Percentiles rank a stretch among this genome's conserved stretches.
Conservation (phyloP, 2,113 vertebrate species). For the Suricata suricatta region DNA sequence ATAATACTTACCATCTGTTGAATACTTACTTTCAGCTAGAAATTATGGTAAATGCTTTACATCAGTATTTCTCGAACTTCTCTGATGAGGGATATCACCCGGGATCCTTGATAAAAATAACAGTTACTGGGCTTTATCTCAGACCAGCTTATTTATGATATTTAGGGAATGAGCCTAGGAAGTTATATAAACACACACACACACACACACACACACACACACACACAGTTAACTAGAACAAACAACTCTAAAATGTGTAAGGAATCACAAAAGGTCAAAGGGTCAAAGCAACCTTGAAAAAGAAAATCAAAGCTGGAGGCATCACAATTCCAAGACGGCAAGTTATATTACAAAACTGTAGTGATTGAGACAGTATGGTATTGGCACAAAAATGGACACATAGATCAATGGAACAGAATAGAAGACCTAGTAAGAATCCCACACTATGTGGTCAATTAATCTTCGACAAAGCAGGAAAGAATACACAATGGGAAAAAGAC, state of each 20-base stretch:
- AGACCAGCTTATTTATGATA: constrained; percentile 12
- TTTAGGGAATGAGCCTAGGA: not conserved
- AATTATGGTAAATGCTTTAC: not conserved
- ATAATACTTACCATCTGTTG: not conserved
- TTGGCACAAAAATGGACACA: not conserved
- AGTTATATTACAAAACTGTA: not conserved
- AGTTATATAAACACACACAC: not conserved
- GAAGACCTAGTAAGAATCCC: not conserved
- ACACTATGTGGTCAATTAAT: not conserved
- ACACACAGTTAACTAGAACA: not conserved
- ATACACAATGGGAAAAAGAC: not conserved
- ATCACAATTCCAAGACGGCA: not conserved
- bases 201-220: too few relatives aligned
- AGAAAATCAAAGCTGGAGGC: not conserved
- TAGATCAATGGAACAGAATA: not conserved
- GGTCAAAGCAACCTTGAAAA: not conserved
- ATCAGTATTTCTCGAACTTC: constrained; percentile 9
- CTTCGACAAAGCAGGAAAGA: not conserved
- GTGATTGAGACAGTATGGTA: not conserved
- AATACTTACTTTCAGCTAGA: not conserved
- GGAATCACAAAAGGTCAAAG: not conserved
- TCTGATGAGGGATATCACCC: not conserved
- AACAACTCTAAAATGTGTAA: not conserved
- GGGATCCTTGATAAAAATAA: constrained; percentile 41
- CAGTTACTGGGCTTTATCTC: not conserved